Base-by-base conservation (phyloP, 2,888 invertebrate genomes). In the Oligia fasciuncula region DNA sequence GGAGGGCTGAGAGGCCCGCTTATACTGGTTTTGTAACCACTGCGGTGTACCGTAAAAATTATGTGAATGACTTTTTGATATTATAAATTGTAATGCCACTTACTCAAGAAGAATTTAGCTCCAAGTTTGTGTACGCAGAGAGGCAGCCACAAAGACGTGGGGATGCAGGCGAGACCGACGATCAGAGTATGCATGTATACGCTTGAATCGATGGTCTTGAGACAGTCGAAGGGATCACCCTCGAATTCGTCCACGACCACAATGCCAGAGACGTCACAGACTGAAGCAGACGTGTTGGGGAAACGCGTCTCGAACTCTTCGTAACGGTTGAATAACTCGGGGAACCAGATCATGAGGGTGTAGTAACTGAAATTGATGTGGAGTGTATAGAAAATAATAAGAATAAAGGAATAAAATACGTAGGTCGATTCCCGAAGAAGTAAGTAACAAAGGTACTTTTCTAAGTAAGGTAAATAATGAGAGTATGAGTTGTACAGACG, bases 331-430 rank as follows among this genome's bases (percentile, higher is more conserved):
- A 99, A 99, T 90, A 99, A 95, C 94, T 99, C 99, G 23, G 99
- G 99, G 95, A 99, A 99, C 99, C 99, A 99, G 93, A 99, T 97
- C 98, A 98, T 99, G 67, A 99, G 95, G 13, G 99, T 99, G 94
- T 99, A 99, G 95, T 99, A 99, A 92, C 99, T 99, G 96, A n/a
- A 91, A 90, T 62, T n/a, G 3, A 17, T 46, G 40, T n/a, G 35
- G 8, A 4, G 19, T 54, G 23, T 81, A 4, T 57, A 57, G n/a
- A 40, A 43, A 43, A 40, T 70, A 29, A 70, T 63, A 19, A 35
- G 46, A 73, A 60, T 40, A 65, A 4, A 40, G 49, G 6, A 75
- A 57, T n/a, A 35, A 60, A 73, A 73, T 35, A 35, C 4, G 9
- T 43, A 43, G 40, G 51, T 51, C n/a, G 19, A 51, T 40, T 51